A percentile compares a stretch with the other conserved stretches of the same genome.
phyloP scores from a whole-genome alignment of 2,797 vertebrate genomes.

The Mormyrops attenuatus region DNA sequence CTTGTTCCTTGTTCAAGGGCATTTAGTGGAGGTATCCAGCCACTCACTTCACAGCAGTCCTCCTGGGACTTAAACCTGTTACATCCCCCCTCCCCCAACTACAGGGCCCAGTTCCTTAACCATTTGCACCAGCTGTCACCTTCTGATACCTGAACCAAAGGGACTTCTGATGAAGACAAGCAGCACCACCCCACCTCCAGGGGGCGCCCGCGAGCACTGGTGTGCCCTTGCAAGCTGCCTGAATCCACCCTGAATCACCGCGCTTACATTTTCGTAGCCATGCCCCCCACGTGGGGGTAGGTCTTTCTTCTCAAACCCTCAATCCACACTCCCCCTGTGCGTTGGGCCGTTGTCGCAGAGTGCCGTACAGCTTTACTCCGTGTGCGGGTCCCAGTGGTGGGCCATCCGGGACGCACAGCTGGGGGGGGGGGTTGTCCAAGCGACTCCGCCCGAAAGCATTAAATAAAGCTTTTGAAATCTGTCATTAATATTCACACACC shows the following conservation, averaged over 20 bases:
- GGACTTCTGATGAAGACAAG: background rate
- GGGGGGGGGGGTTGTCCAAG: background rate
- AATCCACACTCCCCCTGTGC: background rate
- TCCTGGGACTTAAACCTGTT: background rate
- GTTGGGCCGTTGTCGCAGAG: too few species aligned
- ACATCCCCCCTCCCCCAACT: background rate
- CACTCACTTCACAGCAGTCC: background rate
- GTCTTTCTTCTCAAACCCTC: background rate
- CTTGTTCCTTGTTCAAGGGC: background rate
- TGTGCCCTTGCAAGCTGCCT: background rate
- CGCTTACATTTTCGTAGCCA: background rate
- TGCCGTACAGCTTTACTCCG: background rate
- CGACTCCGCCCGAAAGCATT: background rate
- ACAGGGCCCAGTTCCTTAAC: background rate
- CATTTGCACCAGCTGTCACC: background rate
- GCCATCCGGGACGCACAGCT: background rate
- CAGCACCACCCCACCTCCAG: background rate
- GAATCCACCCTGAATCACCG: background rate
- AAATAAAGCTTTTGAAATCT: background rate
- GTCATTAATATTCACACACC: constrained; percentile 8
- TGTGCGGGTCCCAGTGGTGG: background rate
- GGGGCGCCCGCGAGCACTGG: background rate
- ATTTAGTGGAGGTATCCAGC: background rate
- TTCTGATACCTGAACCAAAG: background rate
- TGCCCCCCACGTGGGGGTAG: background rate